These are phyloP conservation scores for Pangasius larnaudii DNA, from an alignment of 2,797 vertebrate species.

Conservation along the genomic window DNA sequence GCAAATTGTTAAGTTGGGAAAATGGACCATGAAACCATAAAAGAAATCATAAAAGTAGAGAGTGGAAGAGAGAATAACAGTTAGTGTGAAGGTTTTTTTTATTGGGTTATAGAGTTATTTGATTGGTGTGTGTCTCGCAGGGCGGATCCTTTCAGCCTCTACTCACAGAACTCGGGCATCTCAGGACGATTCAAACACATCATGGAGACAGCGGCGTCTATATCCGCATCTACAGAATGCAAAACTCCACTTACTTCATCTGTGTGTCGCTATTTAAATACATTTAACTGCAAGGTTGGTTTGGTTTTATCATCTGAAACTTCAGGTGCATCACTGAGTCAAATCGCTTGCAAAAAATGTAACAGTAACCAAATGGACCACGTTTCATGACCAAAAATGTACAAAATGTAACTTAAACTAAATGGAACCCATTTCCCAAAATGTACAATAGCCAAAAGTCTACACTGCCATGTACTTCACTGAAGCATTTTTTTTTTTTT, in stretches of 20 bases:
- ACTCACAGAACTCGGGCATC: conserved; percentile 85
- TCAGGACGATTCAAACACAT: conserved; percentile 86
- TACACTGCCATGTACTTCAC: background rate
- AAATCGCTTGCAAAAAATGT: conserved; percentile 75
- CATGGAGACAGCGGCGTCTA: conserved; percentile 84
- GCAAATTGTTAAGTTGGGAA: background rate
- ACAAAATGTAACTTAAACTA: background rate
- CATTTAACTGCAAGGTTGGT: background rate
- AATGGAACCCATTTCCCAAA: background rate
- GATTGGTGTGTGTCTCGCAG: conserved; percentile 15
- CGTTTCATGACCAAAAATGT: background rate
- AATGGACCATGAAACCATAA: conserved; percentile 1
- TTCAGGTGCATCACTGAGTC: background rate
- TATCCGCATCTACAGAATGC: conserved; percentile 62
- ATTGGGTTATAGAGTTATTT: conserved; percentile 13
- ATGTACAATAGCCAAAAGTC: background rate
- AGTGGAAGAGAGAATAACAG: background rate
- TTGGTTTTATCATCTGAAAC: background rate
- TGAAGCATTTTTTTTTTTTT: background rate
- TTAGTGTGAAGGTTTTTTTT: background rate
- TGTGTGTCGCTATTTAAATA: background rate
- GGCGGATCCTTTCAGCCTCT: conserved; percentile 43
- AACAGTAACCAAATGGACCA: background rate
- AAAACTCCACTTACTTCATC: background rate
- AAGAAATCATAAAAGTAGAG: conserved; percentile 7